Percentiles rank a stretch among this genome's conserved stretches.
Evolutionary conservation across 2,797 vertebrate genomes (phyloP).

Genomic region (Strix occidentalis): DNA sequence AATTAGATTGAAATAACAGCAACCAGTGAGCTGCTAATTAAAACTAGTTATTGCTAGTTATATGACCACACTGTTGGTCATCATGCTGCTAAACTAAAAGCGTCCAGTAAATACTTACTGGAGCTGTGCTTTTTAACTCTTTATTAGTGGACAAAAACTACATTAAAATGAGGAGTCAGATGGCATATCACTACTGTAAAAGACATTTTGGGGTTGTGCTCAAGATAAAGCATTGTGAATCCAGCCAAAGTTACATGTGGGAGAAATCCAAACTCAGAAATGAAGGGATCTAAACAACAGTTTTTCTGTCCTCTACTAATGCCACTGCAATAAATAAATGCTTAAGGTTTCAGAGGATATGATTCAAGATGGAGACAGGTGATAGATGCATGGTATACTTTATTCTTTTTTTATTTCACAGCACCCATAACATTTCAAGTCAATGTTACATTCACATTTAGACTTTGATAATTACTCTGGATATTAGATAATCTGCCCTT

Average conservation of each 20-base stretch:
- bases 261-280: neutral
- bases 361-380: neutral
- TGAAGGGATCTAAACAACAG: neutral
- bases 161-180: neutral
- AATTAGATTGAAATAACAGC: neutral
- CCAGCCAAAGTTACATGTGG: neutral
- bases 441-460: neutral
- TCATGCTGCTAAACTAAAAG: neutral
- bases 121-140: neutral
- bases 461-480: neutral
- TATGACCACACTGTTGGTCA: neutral
- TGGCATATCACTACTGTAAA: neutral
- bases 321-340: neutral
- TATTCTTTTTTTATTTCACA: neutral
- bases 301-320: neutral
- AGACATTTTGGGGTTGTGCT: neutral
- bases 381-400: neutral
- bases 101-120: neutral
- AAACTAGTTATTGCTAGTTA: neutral
- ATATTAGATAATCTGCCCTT: neutral
- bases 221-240: neutral
- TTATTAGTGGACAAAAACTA: neutral
- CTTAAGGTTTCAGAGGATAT: neutral
- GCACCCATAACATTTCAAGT: neutral
- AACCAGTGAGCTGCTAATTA: neutral